Conservation (phyloP, 2,888 invertebrate species). For the Agrotis clavis region DNA sequence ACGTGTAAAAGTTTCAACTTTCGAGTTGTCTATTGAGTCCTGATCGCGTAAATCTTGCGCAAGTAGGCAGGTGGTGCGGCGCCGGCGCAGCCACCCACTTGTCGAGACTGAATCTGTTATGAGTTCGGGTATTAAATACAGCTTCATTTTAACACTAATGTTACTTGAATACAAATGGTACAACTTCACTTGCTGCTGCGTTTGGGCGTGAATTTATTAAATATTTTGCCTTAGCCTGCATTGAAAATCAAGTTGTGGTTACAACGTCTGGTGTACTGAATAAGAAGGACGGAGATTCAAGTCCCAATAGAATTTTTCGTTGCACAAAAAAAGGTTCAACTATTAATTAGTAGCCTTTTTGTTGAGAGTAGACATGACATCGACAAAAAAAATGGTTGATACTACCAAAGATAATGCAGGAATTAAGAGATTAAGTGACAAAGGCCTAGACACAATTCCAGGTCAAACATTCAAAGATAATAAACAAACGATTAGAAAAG, state of each 20-base stretch:
- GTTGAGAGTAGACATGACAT: too few relatives aligned
- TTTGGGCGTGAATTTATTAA: slow-evolving; percentile 6
- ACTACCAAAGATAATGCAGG: neutral
- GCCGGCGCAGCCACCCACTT: slow-evolving; percentile 81
- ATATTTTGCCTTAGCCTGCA: neutral
- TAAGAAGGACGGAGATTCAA: too few relatives aligned
- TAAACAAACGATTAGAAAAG: slow-evolving; percentile 21
- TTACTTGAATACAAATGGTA: slow-evolving; percentile 39
- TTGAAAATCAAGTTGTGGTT: neutral
- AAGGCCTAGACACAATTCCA: slow-evolving; percentile 7
- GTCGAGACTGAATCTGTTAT: slow-evolving; percentile 71
- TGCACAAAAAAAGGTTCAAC: too few relatives aligned
- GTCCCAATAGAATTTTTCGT: too few relatives aligned
- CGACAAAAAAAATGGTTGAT: neutral
- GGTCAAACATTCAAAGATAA: slow-evolving; percentile 4
- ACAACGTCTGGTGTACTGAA: too few relatives aligned
- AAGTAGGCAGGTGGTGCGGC: slow-evolving; percentile 84
- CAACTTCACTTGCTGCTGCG: slow-evolving; percentile 27
- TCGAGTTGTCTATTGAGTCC: slow-evolving; percentile 70
- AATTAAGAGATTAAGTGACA: neutral
- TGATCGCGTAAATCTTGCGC: slow-evolving; percentile 80
- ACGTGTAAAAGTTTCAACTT: slow-evolving; percentile 70
- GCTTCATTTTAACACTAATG: slow-evolving; percentile 54
- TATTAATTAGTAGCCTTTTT: too few relatives aligned
- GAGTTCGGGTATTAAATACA: slow-evolving; percentile 62